Base-by-base conservation (phyloP, 2,113 vertebrate genomes). In the Pachycephala philippinensis region DNA sequence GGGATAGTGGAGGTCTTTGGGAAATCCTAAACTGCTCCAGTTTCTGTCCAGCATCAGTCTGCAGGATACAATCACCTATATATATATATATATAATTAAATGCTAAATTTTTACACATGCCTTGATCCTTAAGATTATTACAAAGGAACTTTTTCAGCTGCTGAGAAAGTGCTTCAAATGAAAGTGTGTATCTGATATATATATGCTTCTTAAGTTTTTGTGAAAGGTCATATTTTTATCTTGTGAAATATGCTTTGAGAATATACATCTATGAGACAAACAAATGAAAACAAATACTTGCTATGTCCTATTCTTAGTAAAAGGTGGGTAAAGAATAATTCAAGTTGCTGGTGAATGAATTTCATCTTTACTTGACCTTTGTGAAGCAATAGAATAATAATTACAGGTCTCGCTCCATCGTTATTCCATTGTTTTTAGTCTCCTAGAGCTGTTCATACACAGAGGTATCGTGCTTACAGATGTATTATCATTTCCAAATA, bases 291-390 rank as follows among this genome's bases (percentile, higher is more conserved):
- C 35, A 65, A 64, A n/a, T 15, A n/a, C 57, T 94, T 90, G 24
- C 47, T 84, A 3, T 28, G 5, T 44, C 37, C 31, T 68, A 12
- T 64, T 70, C 5, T 15, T 60, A 65, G n/a, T 50, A 47, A 54
- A 78, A 71, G 23, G 13, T 60, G 30, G 22, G 20, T 88, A 85
- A 90, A 88, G 90, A 90, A 16, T 61, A 86, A 88, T 89, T 61
- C 57, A 56, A 78, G 49, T 49, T 90, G 59, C 45, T 30, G n/a
- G 23, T 81, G 88, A 89, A 71, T 87, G 45, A 93, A 71, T 96
- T 97, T 86, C 11, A 76, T 95, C 84, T 94, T 39, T 79, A 59
- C 54, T 40, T 45, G 81, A 72, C 91, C 85, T 96, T 79, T 74
- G 22, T 77, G 89, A 97, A 78, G 77, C 84, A 93, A 76, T 60